phyloP scores from a whole-genome alignment of 2,113 vertebrate species.

The Phalacrocorax carbo region DNA sequence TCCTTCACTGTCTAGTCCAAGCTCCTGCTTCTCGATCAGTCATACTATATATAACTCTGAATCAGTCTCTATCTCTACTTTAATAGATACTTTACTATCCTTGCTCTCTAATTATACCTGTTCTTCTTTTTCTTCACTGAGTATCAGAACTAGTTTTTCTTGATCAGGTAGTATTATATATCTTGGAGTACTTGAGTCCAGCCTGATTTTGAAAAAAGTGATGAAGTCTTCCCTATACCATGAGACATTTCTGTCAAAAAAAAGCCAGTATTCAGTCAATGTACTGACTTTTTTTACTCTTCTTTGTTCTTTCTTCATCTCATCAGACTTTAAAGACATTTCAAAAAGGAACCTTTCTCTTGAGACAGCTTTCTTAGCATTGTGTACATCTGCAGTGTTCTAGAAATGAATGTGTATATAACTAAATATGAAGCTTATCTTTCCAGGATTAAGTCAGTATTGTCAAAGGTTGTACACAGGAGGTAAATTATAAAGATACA shows the following conservation, averaged over 20 bases:
- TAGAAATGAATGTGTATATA: not conserved
- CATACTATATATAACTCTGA: not conserved
- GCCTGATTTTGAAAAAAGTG: not conserved
- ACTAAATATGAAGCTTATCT: not conserved
- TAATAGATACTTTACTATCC: not conserved
- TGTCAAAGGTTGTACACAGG: not conserved
- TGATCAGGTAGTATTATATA: not conserved
- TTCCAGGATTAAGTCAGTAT: not conserved
- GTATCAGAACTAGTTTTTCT: not conserved
- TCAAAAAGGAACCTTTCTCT: not conserved
- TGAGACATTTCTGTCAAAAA: not conserved
- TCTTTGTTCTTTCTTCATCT: not conserved
- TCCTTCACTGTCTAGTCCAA: not conserved
- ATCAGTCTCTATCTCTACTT: not conserved
- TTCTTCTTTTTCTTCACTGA: not conserved
- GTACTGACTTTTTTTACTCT: not conserved
- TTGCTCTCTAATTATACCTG: not conserved
- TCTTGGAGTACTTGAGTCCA: not conserved
- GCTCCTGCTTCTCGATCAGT: not conserved
- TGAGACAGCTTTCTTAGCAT: not conserved
- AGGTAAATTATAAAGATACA: not conserved
- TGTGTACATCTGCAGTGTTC: not conserved
- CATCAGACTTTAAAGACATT: not conserved
- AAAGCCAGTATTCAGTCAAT: not conserved
- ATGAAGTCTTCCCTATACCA: not conserved